phyloP scores from a whole-genome alignment of 2,888 invertebrate genomes.

The Ethmia dodecea region DNA sequence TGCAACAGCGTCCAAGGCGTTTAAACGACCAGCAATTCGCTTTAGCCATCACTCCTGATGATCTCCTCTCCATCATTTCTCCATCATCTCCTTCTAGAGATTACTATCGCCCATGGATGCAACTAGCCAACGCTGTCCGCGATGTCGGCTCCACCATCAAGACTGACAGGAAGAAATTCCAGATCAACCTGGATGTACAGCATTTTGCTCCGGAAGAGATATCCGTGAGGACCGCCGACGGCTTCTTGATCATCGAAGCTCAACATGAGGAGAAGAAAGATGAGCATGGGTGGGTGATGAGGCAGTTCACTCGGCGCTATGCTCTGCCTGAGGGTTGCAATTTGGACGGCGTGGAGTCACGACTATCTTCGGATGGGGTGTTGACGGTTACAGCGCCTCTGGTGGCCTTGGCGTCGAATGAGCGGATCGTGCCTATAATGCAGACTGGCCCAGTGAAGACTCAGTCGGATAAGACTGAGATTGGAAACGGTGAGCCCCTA shows the following conservation, averaged over 20 bases:
- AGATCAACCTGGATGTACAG: constrained; percentile 83
- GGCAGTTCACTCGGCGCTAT: constrained; percentile 83
- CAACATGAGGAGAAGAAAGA: constrained; percentile 84
- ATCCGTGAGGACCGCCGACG: constrained; percentile 81
- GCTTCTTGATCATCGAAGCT: constrained; percentile 80
- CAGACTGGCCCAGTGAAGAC: constrained; percentile 8
- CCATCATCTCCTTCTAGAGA: constrained; percentile 15
- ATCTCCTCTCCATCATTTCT: constrained; percentile 37
- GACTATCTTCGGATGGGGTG: constrained; percentile 83
- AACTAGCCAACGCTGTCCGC: constrained; percentile 25
- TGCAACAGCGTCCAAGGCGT: constrained; percentile 32
- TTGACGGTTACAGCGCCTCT: constrained; percentile 79
- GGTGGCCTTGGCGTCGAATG: background rate
- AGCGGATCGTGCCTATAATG: constrained; percentile 2
- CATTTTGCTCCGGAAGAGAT: constrained; percentile 86
- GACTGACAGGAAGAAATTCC: constrained; percentile 77
- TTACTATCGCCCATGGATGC: constrained; percentile 28
- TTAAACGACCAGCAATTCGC: constrained; percentile 48
- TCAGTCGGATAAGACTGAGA: background rate
- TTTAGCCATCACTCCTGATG: constrained; percentile 41
- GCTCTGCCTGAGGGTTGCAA: constrained; percentile 80
- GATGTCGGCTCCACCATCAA: constrained; percentile 37
- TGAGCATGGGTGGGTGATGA: constrained; percentile 81
- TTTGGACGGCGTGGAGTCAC: constrained; percentile 78
- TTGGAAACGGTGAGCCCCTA: background rate